Percentiles rank a stretch among this genome's conserved stretches.
phyloP scores from a whole-genome alignment of 2,113 vertebrate genomes.

The Cavia porcellus region DNA sequence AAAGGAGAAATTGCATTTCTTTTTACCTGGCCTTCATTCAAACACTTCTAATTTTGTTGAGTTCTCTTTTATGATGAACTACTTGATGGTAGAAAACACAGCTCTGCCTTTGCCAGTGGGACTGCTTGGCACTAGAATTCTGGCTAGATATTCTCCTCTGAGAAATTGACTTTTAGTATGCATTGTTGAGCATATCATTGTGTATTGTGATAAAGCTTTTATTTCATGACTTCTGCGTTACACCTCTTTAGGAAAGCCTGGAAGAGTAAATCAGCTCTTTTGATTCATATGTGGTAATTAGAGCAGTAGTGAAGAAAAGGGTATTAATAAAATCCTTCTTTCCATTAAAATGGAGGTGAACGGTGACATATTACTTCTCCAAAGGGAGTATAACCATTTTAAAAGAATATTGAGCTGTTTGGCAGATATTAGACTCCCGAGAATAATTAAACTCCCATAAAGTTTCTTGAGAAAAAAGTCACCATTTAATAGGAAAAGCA shows the following conservation, averaged over 20 bases:
- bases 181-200: background rate
- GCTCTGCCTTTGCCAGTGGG: background rate
- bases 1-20: slow-evolving; percentile 40
- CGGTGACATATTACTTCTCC: slow-evolving; percentile 5
- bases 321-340: slow-evolving; percentile 55
- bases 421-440: slow-evolving; percentile 64
- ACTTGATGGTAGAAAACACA: slow-evolving; percentile 54
- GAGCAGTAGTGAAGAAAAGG: slow-evolving; percentile 27
- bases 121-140: background rate
- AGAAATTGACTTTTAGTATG: background rate
- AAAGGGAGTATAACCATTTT: slow-evolving; percentile 41
- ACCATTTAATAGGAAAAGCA: slow-evolving; percentile 9
- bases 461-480: slow-evolving; percentile 18
- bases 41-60: slow-evolving; percentile 38
- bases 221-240: slow-evolving; percentile 31
- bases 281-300: slow-evolving; percentile 60
- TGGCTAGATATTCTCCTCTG: background rate
- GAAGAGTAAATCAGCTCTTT: slow-evolving; percentile 42
- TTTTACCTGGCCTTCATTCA: slow-evolving; percentile 55
- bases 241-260: slow-evolving; percentile 31
- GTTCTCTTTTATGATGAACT: background rate
- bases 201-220: slow-evolving; percentile 57
- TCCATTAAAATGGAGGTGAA: slow-evolving; percentile 56
- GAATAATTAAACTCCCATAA: slow-evolving; percentile 69
- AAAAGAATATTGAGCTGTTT: slow-evolving; percentile 57